Base-by-base conservation (phyloP, 2,797 vertebrate genomes). In the Poeciliopsis presidionis region DNA sequence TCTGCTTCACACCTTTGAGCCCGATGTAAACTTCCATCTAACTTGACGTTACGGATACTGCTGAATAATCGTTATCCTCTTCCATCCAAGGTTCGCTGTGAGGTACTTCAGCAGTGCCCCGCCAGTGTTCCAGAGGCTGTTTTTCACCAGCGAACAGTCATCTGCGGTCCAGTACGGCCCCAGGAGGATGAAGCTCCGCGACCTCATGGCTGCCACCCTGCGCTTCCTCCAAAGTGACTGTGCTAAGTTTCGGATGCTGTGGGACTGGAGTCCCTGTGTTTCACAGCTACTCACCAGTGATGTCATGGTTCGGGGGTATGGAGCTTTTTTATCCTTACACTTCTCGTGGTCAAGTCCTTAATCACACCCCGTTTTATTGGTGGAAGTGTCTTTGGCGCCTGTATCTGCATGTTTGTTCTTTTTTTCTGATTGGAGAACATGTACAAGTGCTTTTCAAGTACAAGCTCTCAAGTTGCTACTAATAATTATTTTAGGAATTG, bases 221-320 rank as follows among this genome's bases (percentile, higher is more conserved):
- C 96, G 94, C 39, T 99, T 99, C 89, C 94, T 99, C 25, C 96
- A 97, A 47, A 97, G 96, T 25, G 97, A 98, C 22, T 97, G 95
- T 45, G 92, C 94, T 25, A 94, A 96, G 79, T 99, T 97, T 82
- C 91, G 95, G 39, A 96, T 97, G 7, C 93, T 98, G 0, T 99
- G 98, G 98, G 97, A 99, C 92, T 99, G 98, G 98, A 99, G 98
- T 51, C 97, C 97, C 43, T 99, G 98, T 73, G 93, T 99, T 43
- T 98, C 98, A 1, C 96, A 98, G 86, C 96, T 99, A 45, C 97
- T 97, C 85, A 98, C 97, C 88, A 98, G 98, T 0, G 98, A 99
- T 67, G 94, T 97, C 75, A 94, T 98, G 93, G 98, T 99, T 28
- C 96, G 98, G 89, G 97, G 98, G 98, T 99, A 85, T 1, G 96